These are phyloP conservation scores for Strix uralensis DNA, from an alignment of 2,113 vertebrate genomes.

Conservation along the genomic window DNA sequence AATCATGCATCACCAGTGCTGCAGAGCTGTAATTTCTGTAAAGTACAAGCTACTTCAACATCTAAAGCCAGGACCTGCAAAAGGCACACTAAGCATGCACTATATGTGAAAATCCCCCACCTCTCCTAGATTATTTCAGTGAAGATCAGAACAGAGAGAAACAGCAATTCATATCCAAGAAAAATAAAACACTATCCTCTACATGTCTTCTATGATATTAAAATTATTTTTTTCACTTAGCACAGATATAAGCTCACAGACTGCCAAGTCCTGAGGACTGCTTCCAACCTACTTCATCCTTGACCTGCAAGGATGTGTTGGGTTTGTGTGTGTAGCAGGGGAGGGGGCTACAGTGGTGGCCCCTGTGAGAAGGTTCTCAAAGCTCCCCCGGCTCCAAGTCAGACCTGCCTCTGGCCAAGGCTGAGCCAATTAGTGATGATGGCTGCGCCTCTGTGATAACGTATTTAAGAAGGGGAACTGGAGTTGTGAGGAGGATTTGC, in stretches of 20 bases:
- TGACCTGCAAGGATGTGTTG: background rate
- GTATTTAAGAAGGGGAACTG: no score
- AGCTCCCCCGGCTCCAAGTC: no score
- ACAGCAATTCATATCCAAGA: background rate
- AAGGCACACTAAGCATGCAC: background rate
- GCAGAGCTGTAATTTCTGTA: background rate
- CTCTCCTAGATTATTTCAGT: background rate
- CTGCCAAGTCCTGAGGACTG: background rate
- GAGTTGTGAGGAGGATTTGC: no score
- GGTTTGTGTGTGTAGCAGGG: no score
- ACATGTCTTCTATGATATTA: background rate
- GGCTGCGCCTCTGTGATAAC: no score
- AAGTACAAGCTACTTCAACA: background rate
- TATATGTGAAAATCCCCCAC: background rate
- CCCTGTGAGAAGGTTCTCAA: no score
- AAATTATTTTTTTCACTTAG: background rate
- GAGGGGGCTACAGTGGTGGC: no score
- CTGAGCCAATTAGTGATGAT: no score
- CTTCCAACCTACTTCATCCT: constrained; percentile 29
- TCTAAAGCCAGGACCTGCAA: background rate
- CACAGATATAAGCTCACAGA: constrained; percentile 8
- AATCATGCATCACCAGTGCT: background rate
- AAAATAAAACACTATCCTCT: background rate
- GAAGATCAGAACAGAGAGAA: background rate
- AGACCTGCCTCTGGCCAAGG: no score